These are phyloP conservation scores for Rhagoletis pomonella DNA, from an alignment of 1,140 invertebrate genomes.

Conservation along the genomic window DNA sequence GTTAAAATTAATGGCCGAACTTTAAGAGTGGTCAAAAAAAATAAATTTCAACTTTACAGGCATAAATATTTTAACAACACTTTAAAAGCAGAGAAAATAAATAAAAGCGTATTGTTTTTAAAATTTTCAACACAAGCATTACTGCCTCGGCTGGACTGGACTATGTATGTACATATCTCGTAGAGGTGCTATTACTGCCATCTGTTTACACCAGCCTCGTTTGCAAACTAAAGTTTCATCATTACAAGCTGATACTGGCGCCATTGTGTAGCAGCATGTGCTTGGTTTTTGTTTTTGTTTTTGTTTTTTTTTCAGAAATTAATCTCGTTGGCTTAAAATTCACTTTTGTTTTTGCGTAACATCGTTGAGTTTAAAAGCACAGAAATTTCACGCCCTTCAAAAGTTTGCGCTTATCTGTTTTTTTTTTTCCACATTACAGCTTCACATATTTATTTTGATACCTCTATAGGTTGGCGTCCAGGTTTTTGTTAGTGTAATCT, in stretches of 20 bases:
- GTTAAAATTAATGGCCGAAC: conserved; percentile 29
- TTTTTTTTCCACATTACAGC: background rate
- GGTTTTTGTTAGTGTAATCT: too few species aligned
- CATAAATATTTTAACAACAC: conserved; percentile 39
- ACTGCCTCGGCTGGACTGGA: background rate
- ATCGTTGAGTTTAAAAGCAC: background rate
- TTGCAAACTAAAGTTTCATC: conserved; percentile 8
- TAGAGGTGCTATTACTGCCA: background rate
- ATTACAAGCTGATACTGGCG: background rate
- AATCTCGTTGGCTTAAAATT: background rate
- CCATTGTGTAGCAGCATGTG: background rate
- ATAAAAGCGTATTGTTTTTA: too few species aligned
- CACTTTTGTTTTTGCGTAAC: background rate
- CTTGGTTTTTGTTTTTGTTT: too few species aligned
- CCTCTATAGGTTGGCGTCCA: background rate
- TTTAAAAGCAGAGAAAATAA: background rate
- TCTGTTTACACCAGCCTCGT: background rate
- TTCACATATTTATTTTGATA: background rate
- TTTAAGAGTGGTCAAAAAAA: background rate
- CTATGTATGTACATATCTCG: too few species aligned
- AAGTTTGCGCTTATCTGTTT: background rate
- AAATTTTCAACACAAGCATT: background rate
- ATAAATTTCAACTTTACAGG: conserved; percentile 11
- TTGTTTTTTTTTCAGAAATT: background rate
- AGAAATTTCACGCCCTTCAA: background rate